Evolutionary conservation across 2,888 invertebrate species (phyloP).

Genomic region (Xestia rhomboidea): DNA sequence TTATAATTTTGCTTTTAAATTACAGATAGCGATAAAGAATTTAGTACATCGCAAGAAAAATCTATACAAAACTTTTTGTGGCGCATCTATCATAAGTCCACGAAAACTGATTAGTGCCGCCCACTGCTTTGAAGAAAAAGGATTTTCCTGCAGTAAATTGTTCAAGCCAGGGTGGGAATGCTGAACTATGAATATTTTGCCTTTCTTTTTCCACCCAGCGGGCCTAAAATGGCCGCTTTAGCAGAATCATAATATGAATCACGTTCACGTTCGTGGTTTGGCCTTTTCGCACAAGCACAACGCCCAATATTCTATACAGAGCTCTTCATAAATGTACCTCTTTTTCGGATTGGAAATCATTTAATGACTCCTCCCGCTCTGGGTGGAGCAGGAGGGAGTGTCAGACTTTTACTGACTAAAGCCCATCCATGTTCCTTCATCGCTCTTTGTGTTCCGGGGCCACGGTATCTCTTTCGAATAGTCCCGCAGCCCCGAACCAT

Average conservation of each 20-base stretch:
- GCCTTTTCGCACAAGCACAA: background rate
- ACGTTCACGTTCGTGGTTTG: no score
- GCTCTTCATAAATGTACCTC: background rate
- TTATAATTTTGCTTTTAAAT: slow-evolving; percentile 32
- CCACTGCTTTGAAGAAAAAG: slow-evolving; percentile 75
- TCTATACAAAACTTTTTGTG: slow-evolving; percentile 76
- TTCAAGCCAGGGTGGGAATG: slow-evolving; percentile 48
- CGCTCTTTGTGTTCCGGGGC: no score
- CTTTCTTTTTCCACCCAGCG: background rate
- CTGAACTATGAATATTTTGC: background rate
- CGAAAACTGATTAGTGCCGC: slow-evolving; percentile 79
- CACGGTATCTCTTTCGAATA: no score
- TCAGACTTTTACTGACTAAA: no score
- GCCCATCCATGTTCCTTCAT: no score
- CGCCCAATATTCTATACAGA: background rate
- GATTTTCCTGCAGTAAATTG: slow-evolving; percentile 22
- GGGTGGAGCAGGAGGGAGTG: no score
- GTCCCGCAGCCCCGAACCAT: no score
- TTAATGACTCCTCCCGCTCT: no score
- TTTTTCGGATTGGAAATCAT: no score
- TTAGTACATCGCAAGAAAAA: background rate
- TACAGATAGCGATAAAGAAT: background rate
- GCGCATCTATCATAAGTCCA: slow-evolving; percentile 74
- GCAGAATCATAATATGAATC: no score
- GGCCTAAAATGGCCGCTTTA: no score